phyloP scores from a whole-genome alignment of 2,113 vertebrate species.

The Colossoma macropomum region DNA sequence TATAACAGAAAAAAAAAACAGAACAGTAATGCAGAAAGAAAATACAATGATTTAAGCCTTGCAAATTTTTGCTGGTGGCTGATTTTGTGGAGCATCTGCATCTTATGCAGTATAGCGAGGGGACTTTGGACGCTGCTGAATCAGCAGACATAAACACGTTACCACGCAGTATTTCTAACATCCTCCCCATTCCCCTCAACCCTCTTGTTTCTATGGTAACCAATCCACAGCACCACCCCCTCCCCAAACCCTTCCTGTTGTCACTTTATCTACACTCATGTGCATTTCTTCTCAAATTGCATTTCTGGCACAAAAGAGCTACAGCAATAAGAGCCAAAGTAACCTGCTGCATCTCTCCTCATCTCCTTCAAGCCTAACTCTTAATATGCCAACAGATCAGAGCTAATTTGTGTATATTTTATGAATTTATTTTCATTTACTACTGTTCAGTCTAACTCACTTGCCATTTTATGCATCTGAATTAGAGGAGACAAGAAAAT shows the following conservation, averaged over 20 bases:
- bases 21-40: neutral
- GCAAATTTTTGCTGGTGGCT: neutral
- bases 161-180: neutral
- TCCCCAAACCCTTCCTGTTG: neutral
- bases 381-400: slow-evolving; percentile 3
- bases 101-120: neutral
- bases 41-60: neutral
- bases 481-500: slow-evolving; percentile 13
- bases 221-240: neutral
- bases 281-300: slow-evolving; percentile 31
- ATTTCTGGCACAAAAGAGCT: slow-evolving; percentile 14
- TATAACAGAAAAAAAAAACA: neutral
- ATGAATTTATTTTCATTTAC: slow-evolving; percentile 23
- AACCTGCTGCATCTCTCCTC: neutral
- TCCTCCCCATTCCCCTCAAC: neutral
- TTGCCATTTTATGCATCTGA: slow-evolving; percentile 24
- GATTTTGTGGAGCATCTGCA: neutral
- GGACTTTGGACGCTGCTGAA: slow-evolving; percentile 31
- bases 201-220: slow-evolving; percentile 51
- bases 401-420: neutral
- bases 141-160: slow-evolving; percentile 48
- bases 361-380: neutral
- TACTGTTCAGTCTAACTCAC: slow-evolving; percentile 11
- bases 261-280: slow-evolving; percentile 27
- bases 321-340: neutral